Base-by-base conservation (phyloP, 2,888 invertebrate species). In the Drosophila koepferae region DNA sequence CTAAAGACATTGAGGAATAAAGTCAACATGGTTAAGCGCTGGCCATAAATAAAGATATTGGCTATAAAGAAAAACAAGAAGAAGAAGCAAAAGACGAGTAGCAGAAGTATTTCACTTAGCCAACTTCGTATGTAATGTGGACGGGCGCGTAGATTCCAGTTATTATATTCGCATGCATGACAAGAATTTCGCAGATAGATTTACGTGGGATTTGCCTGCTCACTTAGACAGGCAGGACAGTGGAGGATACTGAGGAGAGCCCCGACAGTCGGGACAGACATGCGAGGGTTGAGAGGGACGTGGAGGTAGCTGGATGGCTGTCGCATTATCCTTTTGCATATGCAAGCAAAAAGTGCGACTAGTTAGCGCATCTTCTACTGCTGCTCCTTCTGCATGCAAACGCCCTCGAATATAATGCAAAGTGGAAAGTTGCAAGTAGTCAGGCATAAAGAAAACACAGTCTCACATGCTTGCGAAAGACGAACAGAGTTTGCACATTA, bases 401-500 rank as follows among this genome's bases (percentile, higher is more conserved):
- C 77, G 59, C 72, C 28, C 46, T 48, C 53, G 44, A 56, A 64
- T 20, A 63, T 66, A 51, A 48, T 54, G 66, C 53, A 63, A 63
- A 46, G 9, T 46, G 53, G 41, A 28, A 28, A 28, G 54, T 44
- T 20, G 20, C 20, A 69, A 77, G 77, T 72, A 75, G 61, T 83
- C 72, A 78, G 78, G 85, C 82, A 72, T 78, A 73, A 85, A 74
- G 78, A 84, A 74, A 86, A 88, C 88, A 81, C 76, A 66, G 81
- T 54, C 74, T 81, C 81, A 74, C 72, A 83, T 80, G 83, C 86
- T 88, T 78, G 81, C 81, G 74, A 81, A 72, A 73, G 77, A 20
- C 68, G 88, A 80, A 86, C 86, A 87, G 86, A 86, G 76, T 75
- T 83, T 86, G 43, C 75, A 86, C 88, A 86, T 88, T 87, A 87